Conservation (phyloP, 1,140 invertebrate genomes). For the Bradynema listronoti region DNA sequence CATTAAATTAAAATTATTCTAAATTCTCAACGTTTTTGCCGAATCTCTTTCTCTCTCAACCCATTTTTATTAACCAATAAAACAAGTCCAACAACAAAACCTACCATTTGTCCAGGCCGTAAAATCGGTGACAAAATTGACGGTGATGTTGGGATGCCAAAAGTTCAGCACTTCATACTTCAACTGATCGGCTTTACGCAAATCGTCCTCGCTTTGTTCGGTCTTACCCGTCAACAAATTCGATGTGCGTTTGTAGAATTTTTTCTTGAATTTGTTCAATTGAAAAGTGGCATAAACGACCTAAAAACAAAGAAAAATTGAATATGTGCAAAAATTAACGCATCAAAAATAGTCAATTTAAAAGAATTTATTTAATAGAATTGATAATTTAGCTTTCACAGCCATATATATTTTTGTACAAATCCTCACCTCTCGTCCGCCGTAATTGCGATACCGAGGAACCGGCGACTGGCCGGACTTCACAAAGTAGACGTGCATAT, state of each 20-base stretch:
- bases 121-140: conserved; percentile 88
- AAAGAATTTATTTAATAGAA: too few species aligned
- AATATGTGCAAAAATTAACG: too few species aligned
- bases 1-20: too few species aligned
- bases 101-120: conserved; percentile 77
- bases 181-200: conserved; percentile 70
- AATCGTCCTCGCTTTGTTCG: conserved; percentile 47
- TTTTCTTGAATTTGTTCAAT: conserved; percentile 86
- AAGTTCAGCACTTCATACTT: conserved; percentile 84
- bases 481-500: conserved; percentile 80
- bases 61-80: too few species aligned
- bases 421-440: conserved; percentile 69
- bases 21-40: too few species aligned
- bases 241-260: conserved; percentile 77
- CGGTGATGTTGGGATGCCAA: conserved; percentile 97
- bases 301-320: conserved; percentile 18
- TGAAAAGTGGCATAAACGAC: conserved; percentile 28
- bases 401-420: too few species aligned
- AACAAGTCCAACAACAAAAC: too few species aligned
- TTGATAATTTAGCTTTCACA: too few species aligned
- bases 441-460: conserved; percentile 65
- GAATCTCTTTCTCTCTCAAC: too few species aligned
- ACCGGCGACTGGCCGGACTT: conserved; percentile 73
- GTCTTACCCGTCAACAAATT: conserved; percentile 81
- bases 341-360: too few species aligned